These are phyloP conservation scores for Panagrolaimus sp. DNA, from an alignment of 1,140 invertebrate species.

Conservation along the genomic window DNA sequence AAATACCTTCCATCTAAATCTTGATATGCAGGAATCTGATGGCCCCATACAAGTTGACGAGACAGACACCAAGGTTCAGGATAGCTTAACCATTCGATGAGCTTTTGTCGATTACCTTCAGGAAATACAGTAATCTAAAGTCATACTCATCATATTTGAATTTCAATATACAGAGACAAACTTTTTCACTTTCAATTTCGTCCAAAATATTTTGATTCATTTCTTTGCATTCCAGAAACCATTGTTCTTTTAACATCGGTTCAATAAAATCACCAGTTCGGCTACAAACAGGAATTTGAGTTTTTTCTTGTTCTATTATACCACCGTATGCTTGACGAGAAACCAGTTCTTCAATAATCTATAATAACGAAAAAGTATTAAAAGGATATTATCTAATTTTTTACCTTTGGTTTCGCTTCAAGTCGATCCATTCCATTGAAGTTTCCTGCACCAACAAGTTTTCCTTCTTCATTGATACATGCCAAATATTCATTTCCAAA, in stretches of 20 bases:
- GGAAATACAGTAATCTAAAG: conserved; percentile 85
- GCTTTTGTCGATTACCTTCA: conserved; percentile 80
- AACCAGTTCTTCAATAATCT: not conserved
- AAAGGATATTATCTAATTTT: too few relatives aligned
- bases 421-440: not conserved
- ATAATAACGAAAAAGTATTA: conserved; percentile 51
- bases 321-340: not conserved
- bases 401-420: conserved; percentile 67
- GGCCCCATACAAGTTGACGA: conserved; percentile 97
- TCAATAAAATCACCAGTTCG: conserved; percentile 94
- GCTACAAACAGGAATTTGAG: conserved; percentile 70
- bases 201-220: conserved; percentile 75
- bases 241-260: conserved; percentile 89
- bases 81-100: conserved; percentile 89
- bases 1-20: conserved; percentile 11
- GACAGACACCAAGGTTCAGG: conserved; percentile 65
- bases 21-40: conserved; percentile 82
- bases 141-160: not conserved
- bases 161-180: not conserved
- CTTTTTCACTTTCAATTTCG: conserved; percentile 61
- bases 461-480: conserved; percentile 83
- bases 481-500: conserved; percentile 68
- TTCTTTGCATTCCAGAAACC: conserved; percentile 70
- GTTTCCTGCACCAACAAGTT: conserved; percentile 62
- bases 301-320: not conserved